Evolutionary conservation across 2,113 vertebrate species (phyloP), one percentile per base, ranked within the genome.

Genomic region (Rattus rattus): DNA sequence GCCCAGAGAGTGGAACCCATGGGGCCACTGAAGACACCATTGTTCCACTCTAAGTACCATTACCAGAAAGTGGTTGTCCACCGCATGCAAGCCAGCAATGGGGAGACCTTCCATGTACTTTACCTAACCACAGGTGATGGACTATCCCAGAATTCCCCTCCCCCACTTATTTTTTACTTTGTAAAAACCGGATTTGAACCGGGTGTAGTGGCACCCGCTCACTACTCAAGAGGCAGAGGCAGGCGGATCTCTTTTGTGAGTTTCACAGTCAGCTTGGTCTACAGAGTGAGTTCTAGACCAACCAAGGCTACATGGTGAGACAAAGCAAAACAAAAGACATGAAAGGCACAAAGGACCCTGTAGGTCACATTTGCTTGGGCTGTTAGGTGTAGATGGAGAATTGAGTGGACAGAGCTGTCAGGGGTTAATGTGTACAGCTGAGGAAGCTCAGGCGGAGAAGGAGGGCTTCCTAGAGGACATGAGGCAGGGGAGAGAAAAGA

Each of bases 31-130:
- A 92, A 97, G 86, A 98, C 97, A 2, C 98, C 98, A 0, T 93
- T 99, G 5, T 99, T 98, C 96, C 98, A 99, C 97, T 98, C 98
- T 76, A 98, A 98, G 69, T 97, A 98, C 89, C 98, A 97, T 94
- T 99, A 99, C 96, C 98, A 98, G 93, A 98, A 92, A 28, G 97
- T 99, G 0, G 97, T 91, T 0, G 98, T 99, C 80, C 99, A 99
- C 0, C 47, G 97, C 77, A 98, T 98, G 91, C 73, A 89, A 0
- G 94, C 92, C 0, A 96, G 43, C 0, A 52, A 91, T 0, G 96
- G 98, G 1, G 76, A 0, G 14, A 93, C 4, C 79, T 98, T 98
- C 97, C 98, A 96, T 0, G 98, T 99, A 72, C 98, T 99, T 11
- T 99, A 98, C 76, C 97, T 99, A 90, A 97, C 98, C 24, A 99